These are phyloP conservation scores for Lerista edwardsae DNA, from an alignment of 2,797 vertebrate genomes.

Conservation along the genomic window DNA sequence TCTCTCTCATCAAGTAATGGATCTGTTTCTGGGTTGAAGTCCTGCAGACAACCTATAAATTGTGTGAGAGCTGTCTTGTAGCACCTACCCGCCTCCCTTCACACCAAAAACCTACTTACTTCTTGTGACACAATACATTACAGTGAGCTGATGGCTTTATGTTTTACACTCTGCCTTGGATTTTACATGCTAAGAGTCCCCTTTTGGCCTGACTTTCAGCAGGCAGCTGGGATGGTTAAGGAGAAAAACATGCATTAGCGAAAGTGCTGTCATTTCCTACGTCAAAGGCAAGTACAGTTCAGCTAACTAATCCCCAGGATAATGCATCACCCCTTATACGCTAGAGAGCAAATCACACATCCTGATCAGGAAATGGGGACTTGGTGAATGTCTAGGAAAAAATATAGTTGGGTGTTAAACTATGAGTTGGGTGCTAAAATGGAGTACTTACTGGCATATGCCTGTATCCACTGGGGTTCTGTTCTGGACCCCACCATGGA, in stretches of 20 bases:
- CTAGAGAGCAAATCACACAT: slow-evolving; percentile 48
- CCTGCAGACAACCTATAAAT: slow-evolving; percentile 50
- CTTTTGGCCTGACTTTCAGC: slow-evolving; percentile 46
- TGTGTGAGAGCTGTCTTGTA: slow-evolving; percentile 59
- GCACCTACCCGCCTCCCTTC: slow-evolving; percentile 54
- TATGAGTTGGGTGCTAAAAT: slow-evolving; percentile 48
- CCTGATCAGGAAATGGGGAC: slow-evolving; percentile 42
- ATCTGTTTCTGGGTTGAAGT: slow-evolving; percentile 52
- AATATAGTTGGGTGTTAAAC: slow-evolving; percentile 34
- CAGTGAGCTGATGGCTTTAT: slow-evolving; percentile 49
- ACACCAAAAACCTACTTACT: slow-evolving; percentile 53
- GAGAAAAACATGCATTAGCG: slow-evolving; percentile 58
- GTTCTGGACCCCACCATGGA: too few species aligned
- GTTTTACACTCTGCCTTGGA: slow-evolving; percentile 46
- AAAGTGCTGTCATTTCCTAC: slow-evolving; percentile 67
- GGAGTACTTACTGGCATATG: slow-evolving; percentile 33
- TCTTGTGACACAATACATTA: slow-evolving; percentile 62
- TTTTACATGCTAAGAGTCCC: slow-evolving; percentile 58
- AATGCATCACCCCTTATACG: slow-evolving; percentile 54
- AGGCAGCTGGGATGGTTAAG: slow-evolving; percentile 1
- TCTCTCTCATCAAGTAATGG: slow-evolving; percentile 26
- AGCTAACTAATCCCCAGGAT: slow-evolving; percentile 55
- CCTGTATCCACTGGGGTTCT: too few species aligned
- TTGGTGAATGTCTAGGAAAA: background rate
- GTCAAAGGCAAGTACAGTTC: slow-evolving; percentile 45